phyloP scores from a whole-genome alignment of 2,888 invertebrate species.

The Parasteatoda lunata region DNA sequence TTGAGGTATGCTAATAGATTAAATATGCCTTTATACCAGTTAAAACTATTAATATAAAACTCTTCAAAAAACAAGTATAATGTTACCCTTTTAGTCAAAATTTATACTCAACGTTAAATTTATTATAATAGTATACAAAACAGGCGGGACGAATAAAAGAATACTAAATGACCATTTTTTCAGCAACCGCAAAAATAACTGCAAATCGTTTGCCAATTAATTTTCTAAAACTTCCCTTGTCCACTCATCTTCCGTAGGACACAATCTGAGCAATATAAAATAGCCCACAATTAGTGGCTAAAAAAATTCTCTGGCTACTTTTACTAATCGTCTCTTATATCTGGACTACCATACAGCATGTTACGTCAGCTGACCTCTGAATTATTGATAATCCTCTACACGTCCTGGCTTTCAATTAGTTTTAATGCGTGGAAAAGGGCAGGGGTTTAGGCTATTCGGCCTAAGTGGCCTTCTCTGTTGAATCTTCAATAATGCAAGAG shows the following conservation, averaged over 20 bases:
- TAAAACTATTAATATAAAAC: too few species aligned
- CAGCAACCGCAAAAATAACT: slow-evolving; percentile 19
- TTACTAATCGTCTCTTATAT: slow-evolving; percentile 39
- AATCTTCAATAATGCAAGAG: slow-evolving; percentile 53
- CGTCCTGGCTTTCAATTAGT: slow-evolving; percentile 58
- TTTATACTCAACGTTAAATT: too few species aligned
- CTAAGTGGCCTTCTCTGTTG: slow-evolving; percentile 60
- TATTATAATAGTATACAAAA: too few species aligned
- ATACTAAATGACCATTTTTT: not conserved
- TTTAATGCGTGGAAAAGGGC: slow-evolving; percentile 28
- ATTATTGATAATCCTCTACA: slow-evolving; percentile 38
- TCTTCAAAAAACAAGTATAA: too few species aligned
- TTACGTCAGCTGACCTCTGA: slow-evolving; percentile 45
- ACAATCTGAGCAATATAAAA: slow-evolving; percentile 30
- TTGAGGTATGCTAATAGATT: too few species aligned
- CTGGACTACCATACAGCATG: slow-evolving; percentile 6
- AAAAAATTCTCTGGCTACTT: not conserved
- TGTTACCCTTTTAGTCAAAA: too few species aligned
- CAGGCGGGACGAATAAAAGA: too few species aligned
- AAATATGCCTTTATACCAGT: too few species aligned
- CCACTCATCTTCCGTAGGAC: slow-evolving; percentile 27
- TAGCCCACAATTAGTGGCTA: not conserved
- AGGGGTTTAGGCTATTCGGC: slow-evolving; percentile 31
- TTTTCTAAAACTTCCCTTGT: slow-evolving; percentile 25
- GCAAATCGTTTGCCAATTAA: slow-evolving; percentile 41